These are phyloP conservation scores for Thryonomys swinderianus DNA, from an alignment of 2,113 vertebrate species.

Conservation along the genomic window DNA sequence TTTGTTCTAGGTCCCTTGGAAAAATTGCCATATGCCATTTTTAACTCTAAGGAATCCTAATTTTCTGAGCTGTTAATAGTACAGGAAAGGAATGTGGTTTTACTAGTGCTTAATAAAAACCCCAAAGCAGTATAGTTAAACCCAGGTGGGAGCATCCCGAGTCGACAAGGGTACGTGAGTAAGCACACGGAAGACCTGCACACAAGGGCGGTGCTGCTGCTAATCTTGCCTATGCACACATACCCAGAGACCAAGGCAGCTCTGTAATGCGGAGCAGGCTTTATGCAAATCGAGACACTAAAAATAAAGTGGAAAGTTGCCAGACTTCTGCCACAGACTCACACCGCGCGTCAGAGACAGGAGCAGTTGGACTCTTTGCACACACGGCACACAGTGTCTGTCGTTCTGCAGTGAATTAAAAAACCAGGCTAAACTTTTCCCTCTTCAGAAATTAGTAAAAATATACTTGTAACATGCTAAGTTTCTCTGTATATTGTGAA, in stretches of 20 bases:
- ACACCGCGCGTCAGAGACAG: slow-evolving; percentile 47
- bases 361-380: not conserved
- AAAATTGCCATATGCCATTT: not conserved
- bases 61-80: slow-evolving; percentile 34
- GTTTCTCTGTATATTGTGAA: not conserved
- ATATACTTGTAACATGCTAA: not conserved
- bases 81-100: slow-evolving; percentile 42
- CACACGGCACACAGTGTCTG: not conserved
- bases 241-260: slow-evolving; percentile 41
- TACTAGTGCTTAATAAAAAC: not conserved
- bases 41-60: slow-evolving; percentile 7
- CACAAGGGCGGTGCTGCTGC: not conserved
- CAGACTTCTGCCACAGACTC: slow-evolving; percentile 50
- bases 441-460: slow-evolving; percentile 10
- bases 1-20: slow-evolving; percentile 29
- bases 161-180: not conserved
- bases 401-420: slow-evolving; percentile 29
- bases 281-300: slow-evolving; percentile 75
- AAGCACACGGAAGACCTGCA: slow-evolving; percentile 10
- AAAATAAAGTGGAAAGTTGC: slow-evolving; percentile 72
- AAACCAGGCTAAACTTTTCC: not conserved
- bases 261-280: slow-evolving; percentile 59
- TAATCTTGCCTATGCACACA: not conserved
- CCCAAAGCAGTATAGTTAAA: not conserved
- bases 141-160: not conserved